Conservation (phyloP, 2,113 vertebrate genomes). For the Polyodon spathula region DNA sequence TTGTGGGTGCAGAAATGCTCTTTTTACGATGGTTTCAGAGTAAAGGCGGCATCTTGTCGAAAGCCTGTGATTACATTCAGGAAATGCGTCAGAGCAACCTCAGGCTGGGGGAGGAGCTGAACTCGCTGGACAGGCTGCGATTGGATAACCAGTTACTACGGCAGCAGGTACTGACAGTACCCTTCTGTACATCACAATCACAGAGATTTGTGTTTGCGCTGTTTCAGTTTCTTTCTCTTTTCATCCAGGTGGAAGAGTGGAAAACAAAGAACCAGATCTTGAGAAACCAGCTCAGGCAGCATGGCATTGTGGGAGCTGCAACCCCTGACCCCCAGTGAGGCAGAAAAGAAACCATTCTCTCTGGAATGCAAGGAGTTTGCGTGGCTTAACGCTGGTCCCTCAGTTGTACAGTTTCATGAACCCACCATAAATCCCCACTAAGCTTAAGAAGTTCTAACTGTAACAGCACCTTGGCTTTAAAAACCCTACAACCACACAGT, state of each 20-base stretch:
- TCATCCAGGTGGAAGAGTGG: constrained; percentile 71
- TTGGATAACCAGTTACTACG: constrained; percentile 81
- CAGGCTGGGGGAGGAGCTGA: constrained; percentile 71
- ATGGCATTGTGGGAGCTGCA: constrained; percentile 73
- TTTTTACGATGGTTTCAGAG: no score
- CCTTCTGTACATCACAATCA: no score
- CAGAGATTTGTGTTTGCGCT: neutral
- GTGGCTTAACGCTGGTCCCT: neutral
- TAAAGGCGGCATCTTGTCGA: constrained; percentile 88
- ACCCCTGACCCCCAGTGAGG: constrained; percentile 73
- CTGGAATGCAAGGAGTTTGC: neutral
- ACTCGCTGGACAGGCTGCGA: constrained; percentile 72
- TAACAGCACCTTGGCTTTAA: no score
- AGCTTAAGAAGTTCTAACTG: no score
- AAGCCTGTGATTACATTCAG: constrained; percentile 91
- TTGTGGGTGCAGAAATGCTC: no score
- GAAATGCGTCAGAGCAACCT: constrained; percentile 81
- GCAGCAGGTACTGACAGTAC: constrained; percentile 80
- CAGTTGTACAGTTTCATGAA: no score
- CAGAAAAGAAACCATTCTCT: no score
- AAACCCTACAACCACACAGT: no score
- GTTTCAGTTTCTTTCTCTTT: constrained; percentile 2
- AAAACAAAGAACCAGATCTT: constrained; percentile 84
- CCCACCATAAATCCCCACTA: no score
- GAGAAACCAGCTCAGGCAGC: constrained; percentile 75